phyloP scores from a whole-genome alignment of 2,113 vertebrate species.

The Dipodomys spectabilis region DNA sequence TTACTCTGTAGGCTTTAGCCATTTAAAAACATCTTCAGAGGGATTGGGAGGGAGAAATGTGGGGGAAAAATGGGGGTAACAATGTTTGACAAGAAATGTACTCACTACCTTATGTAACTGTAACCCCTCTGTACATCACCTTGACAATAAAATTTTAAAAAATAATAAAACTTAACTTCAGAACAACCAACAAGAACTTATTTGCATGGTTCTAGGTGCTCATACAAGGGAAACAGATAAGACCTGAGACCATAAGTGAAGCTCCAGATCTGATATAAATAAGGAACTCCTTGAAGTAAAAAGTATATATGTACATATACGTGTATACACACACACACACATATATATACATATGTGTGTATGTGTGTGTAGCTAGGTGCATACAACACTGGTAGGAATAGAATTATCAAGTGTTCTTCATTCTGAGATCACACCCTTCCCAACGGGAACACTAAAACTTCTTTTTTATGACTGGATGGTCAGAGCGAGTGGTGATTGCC shows the following conservation, averaged over 20 bases:
- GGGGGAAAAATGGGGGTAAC: no score
- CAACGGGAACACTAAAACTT: background rate
- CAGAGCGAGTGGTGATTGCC: background rate
- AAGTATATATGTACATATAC: background rate
- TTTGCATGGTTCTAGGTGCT: background rate
- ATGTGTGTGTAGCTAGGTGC: no score
- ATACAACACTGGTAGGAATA: no score
- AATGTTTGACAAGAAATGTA: no score
- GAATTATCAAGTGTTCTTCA: background rate
- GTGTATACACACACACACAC: no score
- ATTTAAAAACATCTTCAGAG: background rate
- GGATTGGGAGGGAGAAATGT: background rate
- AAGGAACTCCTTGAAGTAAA: background rate
- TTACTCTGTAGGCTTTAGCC: background rate
- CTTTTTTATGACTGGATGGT: background rate
- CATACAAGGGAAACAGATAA: background rate
- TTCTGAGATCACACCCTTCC: background rate
- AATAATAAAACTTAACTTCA: background rate
- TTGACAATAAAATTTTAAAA: no score
- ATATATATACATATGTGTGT: background rate
- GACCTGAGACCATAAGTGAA: background rate
- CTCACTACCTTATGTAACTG: no score
- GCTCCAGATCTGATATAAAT: background rate
- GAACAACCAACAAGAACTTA: background rate
- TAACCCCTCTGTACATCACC: no score